Evolutionary conservation across 2,888 invertebrate genomes (phyloP).

Genomic region (Tubulanus polymorphus): DNA sequence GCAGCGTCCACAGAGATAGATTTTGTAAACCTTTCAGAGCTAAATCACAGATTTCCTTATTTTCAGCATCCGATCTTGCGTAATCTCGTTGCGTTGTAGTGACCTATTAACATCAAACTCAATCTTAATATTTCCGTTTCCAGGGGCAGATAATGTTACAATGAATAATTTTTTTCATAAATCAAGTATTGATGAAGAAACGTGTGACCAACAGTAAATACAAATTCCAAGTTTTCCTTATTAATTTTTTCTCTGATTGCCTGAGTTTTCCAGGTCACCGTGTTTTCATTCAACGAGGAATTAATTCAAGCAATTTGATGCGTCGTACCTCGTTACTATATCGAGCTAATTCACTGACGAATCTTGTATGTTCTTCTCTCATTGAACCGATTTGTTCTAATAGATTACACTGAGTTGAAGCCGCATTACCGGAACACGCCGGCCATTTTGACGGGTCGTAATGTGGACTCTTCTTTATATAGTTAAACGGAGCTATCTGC

Average conservation of each 20-base stretch:
- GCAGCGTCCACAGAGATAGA: slow-evolving; percentile 93
- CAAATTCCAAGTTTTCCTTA: too few relatives aligned
- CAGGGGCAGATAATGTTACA: too few relatives aligned
- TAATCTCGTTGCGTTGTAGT: slow-evolving; percentile 92
- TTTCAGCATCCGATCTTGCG: slow-evolving; percentile 80
- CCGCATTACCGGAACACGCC: slow-evolving; percentile 63
- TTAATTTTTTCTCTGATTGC: too few relatives aligned
- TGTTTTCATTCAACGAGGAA: too few relatives aligned
- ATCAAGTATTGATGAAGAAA: too few relatives aligned
- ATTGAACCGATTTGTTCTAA: slow-evolving; percentile 87
- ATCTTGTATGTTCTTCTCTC: slow-evolving; percentile 93
- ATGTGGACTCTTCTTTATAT: slow-evolving; percentile 69
- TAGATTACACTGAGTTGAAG: slow-evolving; percentile 76
- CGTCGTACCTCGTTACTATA: slow-evolving; percentile 69
- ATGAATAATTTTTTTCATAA: too few relatives aligned
- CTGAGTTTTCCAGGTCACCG: too few relatives aligned
- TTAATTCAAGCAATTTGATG: too few relatives aligned
- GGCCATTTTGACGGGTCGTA: slow-evolving; percentile 50
- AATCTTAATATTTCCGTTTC: too few relatives aligned
- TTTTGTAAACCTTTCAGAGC: slow-evolving; percentile 88
- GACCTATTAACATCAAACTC: slow-evolving; percentile 61
- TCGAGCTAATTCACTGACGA: slow-evolving; percentile 89
- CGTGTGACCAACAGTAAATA: too few relatives aligned
- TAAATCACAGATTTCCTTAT: slow-evolving; percentile 83
- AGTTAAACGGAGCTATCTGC: slow-evolving; percentile 98